A percentile compares a stretch with the other conserved stretches of the same genome.
These are phyloP conservation scores for Microtus ochrogaster DNA, from an alignment of 2,113 vertebrate genomes.

Conservation along the genomic window DNA sequence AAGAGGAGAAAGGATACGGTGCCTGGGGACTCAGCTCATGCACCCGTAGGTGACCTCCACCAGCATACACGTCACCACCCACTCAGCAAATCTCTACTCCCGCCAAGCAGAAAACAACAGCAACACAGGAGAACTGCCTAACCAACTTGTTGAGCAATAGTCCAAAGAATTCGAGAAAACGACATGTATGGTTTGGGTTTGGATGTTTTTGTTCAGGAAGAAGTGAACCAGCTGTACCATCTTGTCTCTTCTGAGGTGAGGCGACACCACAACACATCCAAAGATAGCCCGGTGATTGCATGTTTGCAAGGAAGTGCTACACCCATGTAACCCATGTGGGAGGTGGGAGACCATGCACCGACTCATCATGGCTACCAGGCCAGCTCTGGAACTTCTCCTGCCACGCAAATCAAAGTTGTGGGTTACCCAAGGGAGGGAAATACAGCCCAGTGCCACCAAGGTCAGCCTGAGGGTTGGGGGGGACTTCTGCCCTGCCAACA, in stretches of 20 bases:
- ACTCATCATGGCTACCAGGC: constrained; percentile 55
- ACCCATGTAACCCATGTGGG: constrained; percentile 74
- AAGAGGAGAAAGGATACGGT: neutral
- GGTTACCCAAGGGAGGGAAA: constrained; percentile 5
- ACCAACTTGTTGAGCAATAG: constrained; percentile 36
- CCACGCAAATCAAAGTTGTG: constrained; percentile 56
- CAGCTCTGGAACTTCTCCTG: constrained; percentile 44
- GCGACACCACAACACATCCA: constrained; percentile 80
- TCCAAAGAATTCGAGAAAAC: constrained; percentile 49
- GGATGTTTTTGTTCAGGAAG: constrained; percentile 70
- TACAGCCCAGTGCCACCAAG: neutral
- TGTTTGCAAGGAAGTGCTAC: constrained; percentile 71
- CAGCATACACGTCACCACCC: neutral
- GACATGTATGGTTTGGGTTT: constrained; percentile 37
- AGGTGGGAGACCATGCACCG: constrained; percentile 50
- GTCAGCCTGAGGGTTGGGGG: constrained; percentile 20
- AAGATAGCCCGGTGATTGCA: constrained; percentile 84
- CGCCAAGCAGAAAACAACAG: neutral
- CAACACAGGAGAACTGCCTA: constrained; percentile 49
- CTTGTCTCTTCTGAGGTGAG: constrained; percentile 75
- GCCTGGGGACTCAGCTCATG: neutral
- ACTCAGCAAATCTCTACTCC: neutral
- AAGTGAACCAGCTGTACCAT: constrained; percentile 70
- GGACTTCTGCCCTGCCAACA: neutral
- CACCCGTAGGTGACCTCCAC: neutral